A percentile compares a stretch with the other conserved stretches of the same genome.
Evolutionary conservation across 2,113 vertebrate species (phyloP).

Genomic region (Miniopterus natalensis): DNA sequence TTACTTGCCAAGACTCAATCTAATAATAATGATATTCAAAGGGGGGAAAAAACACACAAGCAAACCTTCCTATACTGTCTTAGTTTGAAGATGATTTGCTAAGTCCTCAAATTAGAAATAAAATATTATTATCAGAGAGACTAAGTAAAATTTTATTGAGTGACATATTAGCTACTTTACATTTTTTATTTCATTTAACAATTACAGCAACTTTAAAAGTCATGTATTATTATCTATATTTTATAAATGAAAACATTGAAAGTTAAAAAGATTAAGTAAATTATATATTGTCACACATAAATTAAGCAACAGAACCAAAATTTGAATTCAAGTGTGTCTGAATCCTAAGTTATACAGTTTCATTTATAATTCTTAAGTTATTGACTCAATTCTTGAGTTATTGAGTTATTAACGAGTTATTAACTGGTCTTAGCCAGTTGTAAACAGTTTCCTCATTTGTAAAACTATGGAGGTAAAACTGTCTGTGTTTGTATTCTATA

Average conservation of each 20-base stretch:
- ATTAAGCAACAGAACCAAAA: conserved; percentile 6
- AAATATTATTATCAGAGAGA: neutral
- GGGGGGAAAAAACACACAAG: neutral
- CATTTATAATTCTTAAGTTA: neutral
- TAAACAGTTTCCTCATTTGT: neutral
- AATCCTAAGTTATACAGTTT: neutral
- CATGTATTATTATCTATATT: neutral
- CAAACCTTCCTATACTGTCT: neutral
- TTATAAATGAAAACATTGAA: neutral
- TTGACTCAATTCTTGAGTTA: neutral
- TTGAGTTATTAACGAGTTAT: neutral
- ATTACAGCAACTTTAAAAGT: neutral
- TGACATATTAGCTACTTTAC: neutral
- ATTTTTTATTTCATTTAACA: no score
- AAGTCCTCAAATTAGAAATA: neutral
- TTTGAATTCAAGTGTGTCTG: conserved; percentile 4
- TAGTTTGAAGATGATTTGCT: neutral
- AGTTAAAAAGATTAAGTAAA: neutral
- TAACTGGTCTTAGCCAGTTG: neutral
- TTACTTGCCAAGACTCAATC: neutral
- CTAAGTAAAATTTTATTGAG: neutral
- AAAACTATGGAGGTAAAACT: neutral
- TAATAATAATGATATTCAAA: neutral
- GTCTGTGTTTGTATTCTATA: neutral
- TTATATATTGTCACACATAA: neutral